Conservation (phyloP, 2,888 invertebrate species). For the Meghimatium bilineatum region DNA sequence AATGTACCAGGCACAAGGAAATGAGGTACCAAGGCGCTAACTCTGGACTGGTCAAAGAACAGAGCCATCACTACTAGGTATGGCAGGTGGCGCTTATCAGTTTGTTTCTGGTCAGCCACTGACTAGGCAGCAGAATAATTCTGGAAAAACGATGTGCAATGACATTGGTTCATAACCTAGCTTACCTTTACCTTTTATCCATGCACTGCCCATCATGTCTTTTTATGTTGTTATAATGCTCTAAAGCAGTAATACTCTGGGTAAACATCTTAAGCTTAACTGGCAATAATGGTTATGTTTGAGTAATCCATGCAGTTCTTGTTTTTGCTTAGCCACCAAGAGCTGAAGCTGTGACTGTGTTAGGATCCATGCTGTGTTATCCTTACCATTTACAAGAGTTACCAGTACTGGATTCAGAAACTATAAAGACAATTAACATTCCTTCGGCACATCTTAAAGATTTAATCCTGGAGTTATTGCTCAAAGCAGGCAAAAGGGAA, state of each 20-base stretch:
- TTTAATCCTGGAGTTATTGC: conserved; percentile 89
- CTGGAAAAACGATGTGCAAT: too few relatives aligned
- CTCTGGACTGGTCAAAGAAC: too few relatives aligned
- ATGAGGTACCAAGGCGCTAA: too few relatives aligned
- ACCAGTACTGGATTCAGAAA: conserved; percentile 82
- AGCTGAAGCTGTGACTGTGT: conserved; percentile 91
- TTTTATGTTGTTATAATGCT: too few relatives aligned
- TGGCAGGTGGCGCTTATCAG: too few relatives aligned
- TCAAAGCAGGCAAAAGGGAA: conserved; percentile 91
- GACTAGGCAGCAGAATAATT: too few relatives aligned
- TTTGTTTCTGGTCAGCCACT: too few relatives aligned
- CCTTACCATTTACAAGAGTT: conserved; percentile 84
- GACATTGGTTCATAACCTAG: too few relatives aligned
- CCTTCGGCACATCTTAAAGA: conserved; percentile 90
- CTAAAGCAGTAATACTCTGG: background rate
- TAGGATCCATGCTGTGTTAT: conserved; percentile 90
- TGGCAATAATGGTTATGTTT: background rate
- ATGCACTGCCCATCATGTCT: too few relatives aligned
- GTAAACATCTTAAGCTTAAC: background rate
- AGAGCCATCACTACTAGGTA: too few relatives aligned
- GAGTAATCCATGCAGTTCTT: background rate
- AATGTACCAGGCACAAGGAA: too few relatives aligned
- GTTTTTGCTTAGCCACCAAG: conserved; percentile 83
- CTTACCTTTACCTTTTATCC: too few relatives aligned
- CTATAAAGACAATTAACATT: conserved; percentile 55